These are phyloP conservation scores for Scortum barcoo DNA, from an alignment of 2,113 vertebrate genomes.

Conservation along the genomic window DNA sequence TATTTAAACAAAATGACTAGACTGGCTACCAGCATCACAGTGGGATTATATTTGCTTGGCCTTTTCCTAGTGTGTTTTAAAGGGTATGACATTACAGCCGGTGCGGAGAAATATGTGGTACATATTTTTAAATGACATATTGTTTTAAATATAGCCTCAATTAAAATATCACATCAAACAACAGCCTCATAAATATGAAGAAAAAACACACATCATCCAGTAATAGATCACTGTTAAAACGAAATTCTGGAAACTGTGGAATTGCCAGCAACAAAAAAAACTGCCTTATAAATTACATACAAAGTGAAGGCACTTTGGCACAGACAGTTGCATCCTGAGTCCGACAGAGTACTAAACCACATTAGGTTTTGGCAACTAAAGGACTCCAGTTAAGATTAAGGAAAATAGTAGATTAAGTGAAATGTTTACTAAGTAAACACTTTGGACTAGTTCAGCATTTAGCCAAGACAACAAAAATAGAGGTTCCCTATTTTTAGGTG, in stretches of 20 bases:
- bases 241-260: not conserved
- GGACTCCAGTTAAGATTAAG: not conserved
- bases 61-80: slow-evolving; percentile 72
- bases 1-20: slow-evolving; percentile 75
- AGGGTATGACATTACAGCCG: slow-evolving; percentile 65
- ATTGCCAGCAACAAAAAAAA: not conserved
- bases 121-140: slow-evolving; percentile 60
- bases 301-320: not conserved
- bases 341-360: too few relatives aligned
- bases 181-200: slow-evolving; percentile 29
- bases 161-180: slow-evolving; percentile 43
- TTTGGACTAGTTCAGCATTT: not conserved
- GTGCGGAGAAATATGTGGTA: slow-evolving; percentile 47
- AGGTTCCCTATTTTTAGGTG: not conserved
- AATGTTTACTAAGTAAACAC: not conserved
- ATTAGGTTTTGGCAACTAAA: not conserved
- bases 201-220: slow-evolving; percentile 3
- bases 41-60: slow-evolving; percentile 78
- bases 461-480: not conserved
- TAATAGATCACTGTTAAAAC: slow-evolving; percentile 8
- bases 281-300: not conserved
- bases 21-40: slow-evolving; percentile 49
- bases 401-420: not conserved
- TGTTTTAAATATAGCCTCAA: slow-evolving; percentile 55
- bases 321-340: too few relatives aligned